Conservation (phyloP, 2,888 invertebrate genomes). For the Osmoderma eremita region DNA sequence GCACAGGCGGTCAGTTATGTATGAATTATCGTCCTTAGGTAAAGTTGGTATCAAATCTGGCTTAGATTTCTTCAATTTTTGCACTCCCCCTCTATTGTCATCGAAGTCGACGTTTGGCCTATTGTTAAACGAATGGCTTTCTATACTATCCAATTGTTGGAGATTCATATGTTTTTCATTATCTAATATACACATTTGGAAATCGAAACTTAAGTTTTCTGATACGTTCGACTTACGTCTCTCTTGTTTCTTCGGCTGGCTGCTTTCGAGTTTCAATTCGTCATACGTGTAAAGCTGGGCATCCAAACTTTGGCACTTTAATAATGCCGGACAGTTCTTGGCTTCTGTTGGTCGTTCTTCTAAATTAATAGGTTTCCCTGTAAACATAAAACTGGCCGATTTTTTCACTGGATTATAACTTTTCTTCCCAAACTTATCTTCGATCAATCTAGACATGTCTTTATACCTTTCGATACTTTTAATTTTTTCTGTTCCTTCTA, state of each 20-base stretch:
- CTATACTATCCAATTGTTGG: constrained; percentile 43
- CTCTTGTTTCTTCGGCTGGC: constrained; percentile 31
- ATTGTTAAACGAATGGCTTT: constrained; percentile 49
- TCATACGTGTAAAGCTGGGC: constrained; percentile 55
- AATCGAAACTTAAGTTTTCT: constrained; percentile 57
- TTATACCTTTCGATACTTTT: constrained; percentile 77
- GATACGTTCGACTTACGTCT: constrained; percentile 52
- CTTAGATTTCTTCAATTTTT: constrained; percentile 54
- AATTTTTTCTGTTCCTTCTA: constrained; percentile 73
- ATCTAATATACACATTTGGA: constrained; percentile 59
- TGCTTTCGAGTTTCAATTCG: constrained; percentile 39
- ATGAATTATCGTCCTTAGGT: constrained; percentile 65
- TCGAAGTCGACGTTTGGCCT: constrained; percentile 52
- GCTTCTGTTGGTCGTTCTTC: constrained; percentile 51
- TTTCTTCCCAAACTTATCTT: constrained; percentile 71
- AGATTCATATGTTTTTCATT: constrained; percentile 51
- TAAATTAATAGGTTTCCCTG: constrained; percentile 56
- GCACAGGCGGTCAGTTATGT: constrained; percentile 75
- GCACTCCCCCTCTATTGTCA: constrained; percentile 49
- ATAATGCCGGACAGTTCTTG: constrained; percentile 54
- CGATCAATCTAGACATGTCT: constrained; percentile 77
- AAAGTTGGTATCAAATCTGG: constrained; percentile 60
- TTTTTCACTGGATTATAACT: constrained; percentile 60
- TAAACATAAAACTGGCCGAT: constrained; percentile 61
- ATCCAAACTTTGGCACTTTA: constrained; percentile 59